A percentile compares a stretch with the other conserved stretches of the same genome.
These are phyloP conservation scores for Hedya salicella DNA, from an alignment of 2,888 invertebrate species.

Conservation along the genomic window DNA sequence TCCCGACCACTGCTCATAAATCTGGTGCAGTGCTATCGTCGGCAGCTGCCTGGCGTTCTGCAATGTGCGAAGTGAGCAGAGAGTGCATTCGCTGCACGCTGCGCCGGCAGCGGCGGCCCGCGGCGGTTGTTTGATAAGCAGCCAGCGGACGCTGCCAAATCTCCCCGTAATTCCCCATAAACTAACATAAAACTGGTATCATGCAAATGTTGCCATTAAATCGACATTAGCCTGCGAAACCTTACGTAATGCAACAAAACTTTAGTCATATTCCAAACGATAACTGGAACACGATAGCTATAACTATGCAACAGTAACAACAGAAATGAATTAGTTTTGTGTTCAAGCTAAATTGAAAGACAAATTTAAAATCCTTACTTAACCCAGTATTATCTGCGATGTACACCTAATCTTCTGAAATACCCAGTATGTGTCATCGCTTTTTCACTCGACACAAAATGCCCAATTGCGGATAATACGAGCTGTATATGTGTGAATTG, in stretches of 20 bases:
- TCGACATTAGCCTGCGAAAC: constrained; percentile 6
- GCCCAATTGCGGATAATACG: constrained; percentile 22
- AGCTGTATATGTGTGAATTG: constrained; percentile 27
- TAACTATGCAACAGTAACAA: background rate
- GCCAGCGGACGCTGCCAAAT: constrained; percentile 35
- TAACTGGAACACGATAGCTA: background rate
- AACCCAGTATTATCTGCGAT: too few species aligned
- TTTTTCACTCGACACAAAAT: constrained; percentile 7
- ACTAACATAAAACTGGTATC: constrained; percentile 31
- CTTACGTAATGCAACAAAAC: constrained; percentile 8
- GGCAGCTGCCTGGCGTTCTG: constrained; percentile 37
- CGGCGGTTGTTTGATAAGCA: constrained; percentile 48
- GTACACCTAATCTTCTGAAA: too few species aligned
- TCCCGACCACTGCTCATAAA: constrained; percentile 36
- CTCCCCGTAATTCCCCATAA: constrained; percentile 32
- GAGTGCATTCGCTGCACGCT: constrained; percentile 38
- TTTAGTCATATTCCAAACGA: constrained; percentile 6
- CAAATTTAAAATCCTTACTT: too few species aligned
- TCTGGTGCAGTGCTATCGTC: constrained; percentile 46
- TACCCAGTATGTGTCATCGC: background rate
- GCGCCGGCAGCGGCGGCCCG: constrained; percentile 39
- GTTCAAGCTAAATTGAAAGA: too few species aligned
- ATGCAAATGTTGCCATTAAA: constrained; percentile 25
- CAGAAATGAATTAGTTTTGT: too few species aligned
- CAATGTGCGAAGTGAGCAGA: constrained; percentile 4